phyloP scores from a whole-genome alignment of 2,888 invertebrate genomes.

The Zelleria hepariella region DNA sequence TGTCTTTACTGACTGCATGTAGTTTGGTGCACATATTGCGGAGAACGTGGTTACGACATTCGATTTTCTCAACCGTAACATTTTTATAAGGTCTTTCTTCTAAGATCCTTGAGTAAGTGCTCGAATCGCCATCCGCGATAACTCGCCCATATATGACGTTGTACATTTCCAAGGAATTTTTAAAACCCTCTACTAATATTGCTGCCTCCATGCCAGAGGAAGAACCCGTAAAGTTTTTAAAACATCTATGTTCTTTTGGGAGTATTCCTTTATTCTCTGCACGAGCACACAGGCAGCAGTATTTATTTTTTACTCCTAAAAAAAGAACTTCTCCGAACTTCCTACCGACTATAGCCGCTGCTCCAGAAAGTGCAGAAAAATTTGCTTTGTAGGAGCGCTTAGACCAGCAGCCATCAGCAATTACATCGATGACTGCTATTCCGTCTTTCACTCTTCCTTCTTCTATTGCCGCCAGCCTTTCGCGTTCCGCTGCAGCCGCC shows the following conservation, averaged over 20 bases:
- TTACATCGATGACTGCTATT: constrained; percentile 6
- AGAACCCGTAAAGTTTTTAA: constrained; percentile 10
- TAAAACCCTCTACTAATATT: constrained; percentile 23
- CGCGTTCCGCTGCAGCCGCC: constrained; percentile 1
- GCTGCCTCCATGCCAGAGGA: constrained; percentile 12
- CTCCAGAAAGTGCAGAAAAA: constrained; percentile 7
- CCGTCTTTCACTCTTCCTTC: constrained; percentile 6
- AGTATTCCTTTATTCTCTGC: constrained; percentile 3
- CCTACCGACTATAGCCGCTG: constrained; percentile 7
- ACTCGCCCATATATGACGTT: constrained; percentile 22
- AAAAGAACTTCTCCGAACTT: constrained; percentile 5
- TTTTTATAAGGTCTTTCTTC: constrained; percentile 11
- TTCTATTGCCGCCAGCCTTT: not conserved
- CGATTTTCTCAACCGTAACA: constrained; percentile 16
- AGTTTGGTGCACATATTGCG: constrained; percentile 15
- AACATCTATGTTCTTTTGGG: constrained; percentile 8
- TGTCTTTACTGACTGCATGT: constrained; percentile 8
- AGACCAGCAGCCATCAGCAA: constrained; percentile 8
- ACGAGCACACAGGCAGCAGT: constrained; percentile 9
- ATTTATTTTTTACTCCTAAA: constrained; percentile 11
- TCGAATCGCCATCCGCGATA: constrained; percentile 36
- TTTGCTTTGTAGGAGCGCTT: constrained; percentile 7
- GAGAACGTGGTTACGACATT: constrained; percentile 17
- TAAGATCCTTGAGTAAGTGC: constrained; percentile 25
- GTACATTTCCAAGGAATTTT: constrained; percentile 21